Base-by-base conservation (phyloP, 2,113 vertebrate species). In the Seriola aureovittata region DNA sequence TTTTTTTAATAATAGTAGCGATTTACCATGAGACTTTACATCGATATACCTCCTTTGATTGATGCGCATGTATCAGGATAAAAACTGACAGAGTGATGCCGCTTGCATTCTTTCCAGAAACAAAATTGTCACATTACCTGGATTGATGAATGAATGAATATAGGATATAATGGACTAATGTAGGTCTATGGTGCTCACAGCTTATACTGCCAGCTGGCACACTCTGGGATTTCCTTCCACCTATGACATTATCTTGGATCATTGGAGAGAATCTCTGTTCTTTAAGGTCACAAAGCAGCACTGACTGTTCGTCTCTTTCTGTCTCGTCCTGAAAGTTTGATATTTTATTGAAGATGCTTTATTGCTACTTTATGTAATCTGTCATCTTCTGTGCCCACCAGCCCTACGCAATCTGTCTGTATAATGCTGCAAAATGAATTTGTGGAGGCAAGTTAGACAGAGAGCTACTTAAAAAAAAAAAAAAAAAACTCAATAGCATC, bases 311-410 rank as follows among this genome's bases (percentile, higher is more conserved):
- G 50, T 80, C 34, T 72, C 38, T 66, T 4, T 67, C 32, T 42
- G 54, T 8, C 59, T 67, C 10, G 3, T 48, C 36, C 29, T 46
- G 14, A 74, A 66, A 48, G 1, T 59, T 80, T 71, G 23, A 60
- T 73, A 5, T 65, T 66, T 70, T 74, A 76, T 42, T 80, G 68
- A 79, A 78, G 23, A 25, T 62, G 32, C 38, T 83, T 78, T 55
- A 55, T 54, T 62, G 50, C 62, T 73, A 1, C 25, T 57, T 5
- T 23, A 2, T 16, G 21, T 74, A 67, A 80, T 77, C 71, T 68
- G 58, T 90, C 71, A 74, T 74, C 25, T 36, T 60, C 40, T 68
- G 50, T 65, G 32, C 60, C 76, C 73, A 63, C 12, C 29, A 38
- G 38, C 77, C 77, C 65, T 6, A 1, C 0, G 0, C 52, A n/a